Evolutionary conservation across 2,113 vertebrate species (phyloP), one percentile per base, ranked within the genome.

Genomic region (Chloroceryle aenea): DNA sequence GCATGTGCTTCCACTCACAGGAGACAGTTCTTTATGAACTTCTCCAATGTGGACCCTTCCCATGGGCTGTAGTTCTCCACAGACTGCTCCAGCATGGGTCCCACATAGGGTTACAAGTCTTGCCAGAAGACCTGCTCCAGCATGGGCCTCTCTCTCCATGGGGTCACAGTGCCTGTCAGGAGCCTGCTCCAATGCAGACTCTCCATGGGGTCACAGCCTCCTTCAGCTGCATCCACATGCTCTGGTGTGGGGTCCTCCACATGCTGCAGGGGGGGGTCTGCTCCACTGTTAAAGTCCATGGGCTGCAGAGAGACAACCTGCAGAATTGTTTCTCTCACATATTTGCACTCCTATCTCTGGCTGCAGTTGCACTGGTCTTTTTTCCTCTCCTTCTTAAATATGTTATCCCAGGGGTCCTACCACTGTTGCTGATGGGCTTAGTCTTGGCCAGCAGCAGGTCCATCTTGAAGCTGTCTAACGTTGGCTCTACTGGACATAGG

Each of bases 181-280:
- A 63, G 3, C 22, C 43, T 55, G 26, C 34, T 73, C 19, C 23
- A 47, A 8, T 5, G 6, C 0, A 0, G 58, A 23, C 7, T 62
- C 10, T 12, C 18, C n/a, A 26, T 1, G 2, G 66, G 6, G 10
- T 52, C 50, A 25, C 38, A 19, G 18, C 10, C 12, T 58, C 3
- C 13, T 47, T n/a, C 0, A 1, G 50, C 5, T 12, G 6, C 6
- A 29, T 9, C 25, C 30, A 2, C 26, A 6, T 42, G 9, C 10
- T 78, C 36, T 0, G 0, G 18, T 0, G 0, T 42, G 29, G 47
- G 11, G 10, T 50, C 36, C n/a, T 56, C 32, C 14, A 2, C 0
- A 15, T 25, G 61, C 32, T 77, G 34, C 64, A 69, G 43, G 32
- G 42, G 48, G 7, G 7, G 20, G 6, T 32, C 53, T 58, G 29